phyloP scores from a whole-genome alignment of 2,113 vertebrate species.

The Ploceus nigricollis region DNA sequence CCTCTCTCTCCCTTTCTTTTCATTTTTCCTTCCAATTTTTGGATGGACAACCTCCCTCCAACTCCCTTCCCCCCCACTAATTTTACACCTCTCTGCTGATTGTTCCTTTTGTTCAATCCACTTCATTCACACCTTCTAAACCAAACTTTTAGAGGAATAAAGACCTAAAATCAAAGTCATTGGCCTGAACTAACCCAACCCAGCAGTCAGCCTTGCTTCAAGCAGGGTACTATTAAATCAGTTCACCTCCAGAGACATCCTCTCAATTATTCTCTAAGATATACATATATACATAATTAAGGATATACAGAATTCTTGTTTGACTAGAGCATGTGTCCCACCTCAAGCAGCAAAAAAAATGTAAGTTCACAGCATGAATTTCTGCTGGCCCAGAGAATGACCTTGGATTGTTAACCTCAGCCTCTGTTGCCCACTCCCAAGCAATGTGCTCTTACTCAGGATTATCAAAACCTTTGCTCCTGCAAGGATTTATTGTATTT shows the following conservation, averaged over 20 bases:
- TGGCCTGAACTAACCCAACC: background rate
- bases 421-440: background rate
- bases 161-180: background rate
- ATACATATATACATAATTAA: background rate
- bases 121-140: background rate
- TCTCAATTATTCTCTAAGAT: background rate
- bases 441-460: background rate
- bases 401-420: background rate
- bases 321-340: background rate
- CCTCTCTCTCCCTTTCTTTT: background rate
- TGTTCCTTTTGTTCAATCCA: background rate
- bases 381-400: background rate
- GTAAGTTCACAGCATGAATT: background rate
- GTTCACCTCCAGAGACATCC: background rate
- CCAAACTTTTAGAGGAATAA: background rate
- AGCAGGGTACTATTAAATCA: background rate
- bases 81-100: background rate
- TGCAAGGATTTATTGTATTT: background rate
- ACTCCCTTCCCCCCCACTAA: accelerated
- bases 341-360: background rate
- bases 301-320: background rate
- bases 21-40: background rate
- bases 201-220: background rate
- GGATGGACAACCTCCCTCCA: background rate
- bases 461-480: slow-evolving; percentile 14